These are phyloP conservation scores for Stichopus horrens DNA, from an alignment of 53 echinoderm and acorn worm genomes.

Conservation along the genomic window DNA sequence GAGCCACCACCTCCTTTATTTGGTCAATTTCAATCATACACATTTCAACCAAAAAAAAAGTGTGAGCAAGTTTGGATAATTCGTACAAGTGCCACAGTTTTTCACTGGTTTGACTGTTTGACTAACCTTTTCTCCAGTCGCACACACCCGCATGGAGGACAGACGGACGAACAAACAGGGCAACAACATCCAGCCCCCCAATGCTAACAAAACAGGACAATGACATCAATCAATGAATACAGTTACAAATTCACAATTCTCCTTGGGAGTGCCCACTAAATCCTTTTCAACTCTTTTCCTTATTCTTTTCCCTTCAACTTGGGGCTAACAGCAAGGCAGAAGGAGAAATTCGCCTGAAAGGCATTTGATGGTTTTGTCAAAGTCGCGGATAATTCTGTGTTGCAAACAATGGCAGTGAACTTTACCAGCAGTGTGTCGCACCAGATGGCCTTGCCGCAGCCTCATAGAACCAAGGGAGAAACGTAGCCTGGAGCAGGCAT, in stretches of 20 bases:
- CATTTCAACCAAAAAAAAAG: not conserved
- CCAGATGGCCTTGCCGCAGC: constrained; percentile 41
- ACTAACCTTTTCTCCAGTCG: not conserved
- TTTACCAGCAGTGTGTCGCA: constrained; percentile 3
- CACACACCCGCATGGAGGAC: not conserved
- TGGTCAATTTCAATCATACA: not conserved
- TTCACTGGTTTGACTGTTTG: not conserved
- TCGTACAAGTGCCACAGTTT: not conserved
- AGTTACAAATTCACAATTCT: constrained; percentile 38
- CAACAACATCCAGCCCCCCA: constrained; percentile 7
- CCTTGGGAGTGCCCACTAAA: constrained; percentile 46
- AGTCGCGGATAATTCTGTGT: constrained; percentile 38
- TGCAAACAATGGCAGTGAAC: constrained; percentile 39
- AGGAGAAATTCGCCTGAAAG: constrained; percentile 22
- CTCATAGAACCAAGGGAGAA: not conserved
- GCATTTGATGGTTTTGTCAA: constrained; percentile 44
- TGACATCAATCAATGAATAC: constrained; percentile 42
- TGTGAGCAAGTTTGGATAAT: not conserved
- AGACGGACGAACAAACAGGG: not conserved
- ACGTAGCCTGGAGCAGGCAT: constrained; percentile 23
- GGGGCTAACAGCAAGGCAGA: constrained; percentile 22
- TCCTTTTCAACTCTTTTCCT: constrained; percentile 26
- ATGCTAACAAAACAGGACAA: constrained; percentile 44
- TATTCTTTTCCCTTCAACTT: constrained; percentile 37
- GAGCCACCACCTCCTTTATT: not conserved